Percentiles rank a stretch among this genome's conserved stretches.
These are phyloP conservation scores for Microcebus lehilahytsara DNA, from an alignment of 2,113 vertebrate species.

Conservation along the genomic window DNA sequence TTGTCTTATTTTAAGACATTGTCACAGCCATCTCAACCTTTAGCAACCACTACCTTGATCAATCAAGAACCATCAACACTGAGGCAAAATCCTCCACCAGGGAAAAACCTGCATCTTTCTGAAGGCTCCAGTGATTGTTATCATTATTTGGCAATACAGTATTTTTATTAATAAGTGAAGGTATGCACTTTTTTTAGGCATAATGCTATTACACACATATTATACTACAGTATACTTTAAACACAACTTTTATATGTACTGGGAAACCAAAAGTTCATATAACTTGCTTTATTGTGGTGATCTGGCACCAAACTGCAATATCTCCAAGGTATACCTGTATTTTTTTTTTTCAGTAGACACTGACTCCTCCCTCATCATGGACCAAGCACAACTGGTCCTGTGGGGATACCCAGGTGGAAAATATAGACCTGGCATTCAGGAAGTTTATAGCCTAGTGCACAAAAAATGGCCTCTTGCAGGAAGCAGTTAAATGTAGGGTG, in stretches of 20 bases:
- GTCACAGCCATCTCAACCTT: not conserved
- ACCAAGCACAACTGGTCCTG: not conserved
- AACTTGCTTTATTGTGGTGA: not conserved
- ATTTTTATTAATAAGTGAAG: not conserved
- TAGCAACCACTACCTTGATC: not conserved
- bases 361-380: not conserved
- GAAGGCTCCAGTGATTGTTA: not conserved
- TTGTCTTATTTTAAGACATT: not conserved
- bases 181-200: not conserved
- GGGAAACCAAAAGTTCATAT: not conserved
- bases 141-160: not conserved
- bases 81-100: not conserved
- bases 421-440: not conserved
- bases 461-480: not conserved
- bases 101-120: not conserved
- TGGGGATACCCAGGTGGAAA: not conserved
- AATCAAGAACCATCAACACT: not conserved
- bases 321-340: not conserved
- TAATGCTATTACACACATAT: not conserved
- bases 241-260: not conserved
- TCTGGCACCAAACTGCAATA: not conserved
- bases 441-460: not conserved
- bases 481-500: not conserved
- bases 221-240: not conserved
- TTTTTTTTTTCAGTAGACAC: not conserved